Evolutionary conservation across 2,113 vertebrate genomes (phyloP).

Genomic region (Pleuronectes platessa): DNA sequence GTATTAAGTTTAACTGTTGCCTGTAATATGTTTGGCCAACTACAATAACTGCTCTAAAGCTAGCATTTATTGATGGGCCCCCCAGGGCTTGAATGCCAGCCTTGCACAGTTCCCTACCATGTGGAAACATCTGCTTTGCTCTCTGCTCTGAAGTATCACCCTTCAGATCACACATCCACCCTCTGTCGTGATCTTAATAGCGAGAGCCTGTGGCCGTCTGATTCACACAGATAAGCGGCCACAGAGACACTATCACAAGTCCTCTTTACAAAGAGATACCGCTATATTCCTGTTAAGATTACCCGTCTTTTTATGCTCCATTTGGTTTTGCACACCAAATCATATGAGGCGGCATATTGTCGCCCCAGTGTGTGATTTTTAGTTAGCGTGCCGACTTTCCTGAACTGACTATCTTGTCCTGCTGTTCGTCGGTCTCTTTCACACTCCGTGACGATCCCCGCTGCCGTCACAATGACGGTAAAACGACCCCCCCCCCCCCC

Average conservation of each 20-base stretch:
- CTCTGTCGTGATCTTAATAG: conserved; percentile 43
- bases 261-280: neutral
- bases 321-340: neutral
- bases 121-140: conserved; percentile 62
- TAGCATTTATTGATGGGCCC: conserved; percentile 42
- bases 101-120: conserved; percentile 47
- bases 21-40: conserved; percentile 45
- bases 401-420: neutral
- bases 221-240: conserved; percentile 2
- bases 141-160: conserved; percentile 44
- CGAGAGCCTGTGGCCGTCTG: conserved; percentile 30
- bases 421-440: neutral
- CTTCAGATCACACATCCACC: conserved; percentile 52
- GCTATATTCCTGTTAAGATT: neutral
- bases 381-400: neutral
- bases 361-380: neutral
- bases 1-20: conserved; percentile 44
- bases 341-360: neutral
- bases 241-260: conserved; percentile 19
- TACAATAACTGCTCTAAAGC: conserved; percentile 51
- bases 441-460: neutral
- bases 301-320: too few species aligned
- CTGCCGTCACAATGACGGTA: neutral
- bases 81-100: conserved; percentile 48
- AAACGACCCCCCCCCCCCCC: neutral